Evolutionary conservation across 2,113 vertebrate species (phyloP).

Genomic region (Neoarius graeffei): DNA sequence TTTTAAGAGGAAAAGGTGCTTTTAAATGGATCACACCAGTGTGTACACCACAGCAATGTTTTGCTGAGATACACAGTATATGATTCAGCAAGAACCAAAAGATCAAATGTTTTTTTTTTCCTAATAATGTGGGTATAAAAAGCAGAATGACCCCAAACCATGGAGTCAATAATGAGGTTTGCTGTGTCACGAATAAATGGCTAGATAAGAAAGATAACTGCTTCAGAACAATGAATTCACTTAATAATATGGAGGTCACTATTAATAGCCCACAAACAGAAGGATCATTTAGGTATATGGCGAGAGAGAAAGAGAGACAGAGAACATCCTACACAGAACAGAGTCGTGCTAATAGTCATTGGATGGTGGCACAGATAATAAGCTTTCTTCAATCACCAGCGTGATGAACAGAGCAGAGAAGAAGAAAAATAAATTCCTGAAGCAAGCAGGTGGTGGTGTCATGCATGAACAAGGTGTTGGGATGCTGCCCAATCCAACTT

Average conservation of each 20-base stretch:
- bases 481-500: slow-evolving; percentile 19
- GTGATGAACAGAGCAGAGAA: not conserved
- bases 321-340: slow-evolving; percentile 15
- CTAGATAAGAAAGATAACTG: not conserved
- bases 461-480: not conserved
- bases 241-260: slow-evolving; percentile 27
- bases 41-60: not conserved
- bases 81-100: not conserved
- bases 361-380: slow-evolving; percentile 1
- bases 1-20: not conserved
- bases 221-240: not conserved
- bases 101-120: not conserved
- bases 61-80: not conserved
- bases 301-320: not conserved
- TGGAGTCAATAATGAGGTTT: not conserved
- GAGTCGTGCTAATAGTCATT: not conserved
- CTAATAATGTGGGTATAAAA: not conserved
- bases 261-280: slow-evolving; percentile 20
- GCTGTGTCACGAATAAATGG: not conserved
- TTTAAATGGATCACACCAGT: not conserved
- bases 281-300: not conserved
- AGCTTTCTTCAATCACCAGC: not conserved
- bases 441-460: slow-evolving; percentile 29
- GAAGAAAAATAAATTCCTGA: not conserved
- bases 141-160: not conserved